A percentile compares a stretch with the other conserved stretches of the same genome.
phyloP scores from a whole-genome alignment of 1,140 invertebrate species.

The Scaptomyza pallida region DNA sequence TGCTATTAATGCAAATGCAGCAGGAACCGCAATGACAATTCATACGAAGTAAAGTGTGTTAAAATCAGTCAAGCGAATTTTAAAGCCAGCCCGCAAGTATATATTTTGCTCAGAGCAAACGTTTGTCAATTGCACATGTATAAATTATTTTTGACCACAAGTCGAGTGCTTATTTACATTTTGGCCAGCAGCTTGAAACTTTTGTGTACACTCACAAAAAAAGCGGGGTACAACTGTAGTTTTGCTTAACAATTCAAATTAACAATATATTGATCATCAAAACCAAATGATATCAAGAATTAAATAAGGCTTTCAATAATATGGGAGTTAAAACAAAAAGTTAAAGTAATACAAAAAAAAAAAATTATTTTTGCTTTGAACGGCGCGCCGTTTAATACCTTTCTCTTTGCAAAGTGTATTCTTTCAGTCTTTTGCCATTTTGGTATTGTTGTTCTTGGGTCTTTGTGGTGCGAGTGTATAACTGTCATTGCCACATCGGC shows the following conservation, averaged over 20 bases:
- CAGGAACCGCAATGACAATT: conserved; percentile 2
- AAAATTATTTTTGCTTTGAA: no score
- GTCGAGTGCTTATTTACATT: background rate
- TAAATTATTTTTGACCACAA: conserved; percentile 22
- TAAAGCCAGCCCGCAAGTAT: background rate
- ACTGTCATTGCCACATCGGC: conserved; percentile 33
- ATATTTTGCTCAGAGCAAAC: conserved; percentile 23
- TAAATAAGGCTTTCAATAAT: no score
- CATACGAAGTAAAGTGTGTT: background rate
- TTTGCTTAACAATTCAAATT: no score
- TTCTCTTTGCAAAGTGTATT: background rate
- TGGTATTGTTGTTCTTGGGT: background rate
- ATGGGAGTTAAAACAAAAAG: no score
- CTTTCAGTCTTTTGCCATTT: conserved; percentile 11
- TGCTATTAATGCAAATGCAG: conserved; percentile 19
- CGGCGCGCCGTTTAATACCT: conserved; percentile 7
- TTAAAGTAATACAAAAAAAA: no score
- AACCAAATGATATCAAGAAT: no score
- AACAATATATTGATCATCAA: no score
- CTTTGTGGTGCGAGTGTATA: conserved; percentile 25
- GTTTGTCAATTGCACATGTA: conserved; percentile 36
- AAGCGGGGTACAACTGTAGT: no score
- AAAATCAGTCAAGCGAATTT: background rate
- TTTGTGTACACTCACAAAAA: no score
- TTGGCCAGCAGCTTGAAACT: background rate